phyloP scores from a whole-genome alignment of 2,888 invertebrate species.

The Dryomyza anilis region DNA sequence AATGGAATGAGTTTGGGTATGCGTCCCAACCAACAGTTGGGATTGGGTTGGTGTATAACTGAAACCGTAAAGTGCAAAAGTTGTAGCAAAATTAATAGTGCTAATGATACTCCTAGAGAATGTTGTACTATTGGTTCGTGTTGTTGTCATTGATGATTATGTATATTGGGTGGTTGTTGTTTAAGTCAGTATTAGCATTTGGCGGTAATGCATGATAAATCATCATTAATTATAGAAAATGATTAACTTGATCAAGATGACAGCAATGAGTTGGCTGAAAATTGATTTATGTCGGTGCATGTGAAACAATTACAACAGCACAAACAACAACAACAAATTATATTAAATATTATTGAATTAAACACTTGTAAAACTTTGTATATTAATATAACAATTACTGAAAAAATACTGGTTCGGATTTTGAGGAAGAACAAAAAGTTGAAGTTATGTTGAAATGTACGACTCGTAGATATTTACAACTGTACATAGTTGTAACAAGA shows the following conservation, averaged over 20 bases:
- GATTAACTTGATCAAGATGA: conserved; percentile 21
- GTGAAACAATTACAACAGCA: background rate
- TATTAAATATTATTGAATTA: too few species aligned
- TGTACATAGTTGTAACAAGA: too few species aligned
- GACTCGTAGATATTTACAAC: background rate
- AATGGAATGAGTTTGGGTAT: too few species aligned
- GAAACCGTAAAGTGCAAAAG: too few species aligned
- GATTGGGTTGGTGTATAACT: too few species aligned
- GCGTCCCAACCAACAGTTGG: too few species aligned
- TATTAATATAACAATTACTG: background rate
- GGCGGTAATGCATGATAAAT: conserved; percentile 14
- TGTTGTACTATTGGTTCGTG: background rate
- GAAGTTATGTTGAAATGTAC: background rate
- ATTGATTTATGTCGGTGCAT: conserved; percentile 3
- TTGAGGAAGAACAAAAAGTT: background rate
- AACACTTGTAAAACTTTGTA: background rate
- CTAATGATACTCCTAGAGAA: background rate
- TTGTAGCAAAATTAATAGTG: background rate
- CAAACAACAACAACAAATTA: conserved; percentile 4
- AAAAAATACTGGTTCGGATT: background rate
- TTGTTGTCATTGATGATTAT: background rate
- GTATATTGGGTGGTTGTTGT: background rate
- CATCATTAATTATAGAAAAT: conserved; percentile 23
- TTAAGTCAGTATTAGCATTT: background rate
- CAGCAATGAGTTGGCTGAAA: conserved; percentile 4